Evolutionary conservation across 2,888 invertebrate genomes (phyloP), one percentile per base, ranked within the genome.

Genomic region (Empis livida): DNA sequence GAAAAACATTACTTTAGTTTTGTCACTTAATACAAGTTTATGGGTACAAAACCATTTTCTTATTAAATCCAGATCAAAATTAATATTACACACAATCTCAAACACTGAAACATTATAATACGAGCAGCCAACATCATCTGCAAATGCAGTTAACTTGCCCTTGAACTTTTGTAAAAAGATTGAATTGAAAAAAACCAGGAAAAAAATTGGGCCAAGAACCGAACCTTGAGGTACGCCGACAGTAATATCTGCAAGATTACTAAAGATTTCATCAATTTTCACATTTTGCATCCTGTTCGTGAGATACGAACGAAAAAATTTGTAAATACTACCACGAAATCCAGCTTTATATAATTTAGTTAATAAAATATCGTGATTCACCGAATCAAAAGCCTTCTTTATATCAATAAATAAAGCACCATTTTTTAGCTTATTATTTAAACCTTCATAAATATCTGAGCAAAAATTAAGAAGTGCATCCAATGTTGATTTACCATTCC

Each of bases 1-100:
- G 10, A 44, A 44, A 27, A 14, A 44, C 38, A 44, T 44, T n/a
- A 44, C 10, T 44, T 44, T 44, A 14, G 20, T 44, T 38, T 44
- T 38, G 15, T 23, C 15, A 11, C 23, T 44, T 27, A 44, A 14
- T 38, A 38, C 14, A 10, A 38, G 14, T 27, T 44, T 38, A 9
- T 44, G 44, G 15, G 11, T 23, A 14, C 27, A 38, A 37, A 44
- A 37, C 43, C 43, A 43, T 17, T 16, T 31, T 31, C 43, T 43
- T 17, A 43, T 16, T 30, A 32, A 32, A 16, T 43, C 43, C 17
- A 43, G 32, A 16, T 43, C 43, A 27, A 6, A 27, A 9, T 43
- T 43, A 16, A 30, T 14, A 42, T 27, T 42, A 42, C 42, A 43
- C 15, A 32, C 43, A 23, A 31, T 31, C 32, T 43, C 43, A 32